Evolutionary conservation across 2,797 vertebrate genomes (phyloP), one percentile per base, ranked within the genome.

Genomic region (Typhlichthys eigenmanni): DNA sequence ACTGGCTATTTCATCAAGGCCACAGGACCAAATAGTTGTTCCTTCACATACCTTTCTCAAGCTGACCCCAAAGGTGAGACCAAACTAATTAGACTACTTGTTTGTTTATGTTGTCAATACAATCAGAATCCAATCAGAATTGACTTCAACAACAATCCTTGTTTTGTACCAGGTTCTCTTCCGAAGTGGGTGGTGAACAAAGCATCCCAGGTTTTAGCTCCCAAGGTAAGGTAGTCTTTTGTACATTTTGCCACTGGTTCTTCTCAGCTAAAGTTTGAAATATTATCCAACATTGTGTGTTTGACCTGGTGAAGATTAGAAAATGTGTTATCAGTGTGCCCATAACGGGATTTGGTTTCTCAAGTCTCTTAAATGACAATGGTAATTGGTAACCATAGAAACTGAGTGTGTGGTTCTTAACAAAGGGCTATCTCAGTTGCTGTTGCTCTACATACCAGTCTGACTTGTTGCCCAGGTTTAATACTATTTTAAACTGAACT

Each of bases 161-260:
- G 55, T 19, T 68, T 62, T 60, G n/a, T 38, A 78, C 11, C 72
- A 94, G 93, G 93, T 58, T 92, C 88, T 47, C 88, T 95, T 82
- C 94, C 93, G 1, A 95, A 93, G 75, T 93, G 91, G 92, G 79
- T 93, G 13, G 93, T 94, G 14, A 95, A 95, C 85, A 93, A 84
- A 76, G 92, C 88, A 0, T 91, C 93, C 3, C 87, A 93, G 61
- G 83, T 90, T 56, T 71, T 95, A 2, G 94, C 93, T 62, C 94
- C 92, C 0, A 78, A 72, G 87, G 94, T 95, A 86, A 0, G 84
- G 13, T 14, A 49, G 46, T 1, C 10, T 45, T 70, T 53, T 53
- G 0, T 13, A 1, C 63, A 58, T 60, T 45, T 4, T 46, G 13
- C 43, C 38, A 24, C 17, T 12, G 51, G 55, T 46, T 45, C 6